Conservation (phyloP, 2,888 invertebrate species). For the Coelogynopora nodosa region DNA sequence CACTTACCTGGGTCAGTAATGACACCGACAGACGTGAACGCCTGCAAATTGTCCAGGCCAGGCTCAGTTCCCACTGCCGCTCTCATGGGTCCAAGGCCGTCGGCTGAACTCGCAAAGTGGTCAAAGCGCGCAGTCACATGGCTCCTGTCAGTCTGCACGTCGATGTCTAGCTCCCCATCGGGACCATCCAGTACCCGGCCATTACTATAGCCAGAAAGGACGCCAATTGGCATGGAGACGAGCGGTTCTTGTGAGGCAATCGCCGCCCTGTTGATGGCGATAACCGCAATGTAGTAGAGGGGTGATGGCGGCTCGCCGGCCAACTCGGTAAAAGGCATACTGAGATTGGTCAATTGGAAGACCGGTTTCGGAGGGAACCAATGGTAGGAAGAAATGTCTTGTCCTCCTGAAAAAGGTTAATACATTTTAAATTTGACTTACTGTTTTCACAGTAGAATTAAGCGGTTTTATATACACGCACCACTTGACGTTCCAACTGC, state of each 20-base stretch:
- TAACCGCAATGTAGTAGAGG: slow-evolving; percentile 51
- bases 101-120: neutral
- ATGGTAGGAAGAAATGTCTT: slow-evolving; percentile 49
- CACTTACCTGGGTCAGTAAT: neutral
- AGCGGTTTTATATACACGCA: no score
- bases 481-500: slow-evolving; percentile 51
- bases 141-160: neutral
- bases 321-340: slow-evolving; percentile 23
- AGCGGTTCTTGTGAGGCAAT: neutral
- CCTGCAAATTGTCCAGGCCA: neutral
- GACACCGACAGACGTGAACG: neutral
- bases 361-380: slow-evolving; percentile 43
- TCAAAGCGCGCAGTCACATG: neutral
- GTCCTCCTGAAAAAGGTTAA: neutral
- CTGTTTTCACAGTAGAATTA: no score
- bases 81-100: neutral
- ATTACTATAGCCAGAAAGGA: neutral
- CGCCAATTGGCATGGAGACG: neutral
- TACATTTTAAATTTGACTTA: no score
- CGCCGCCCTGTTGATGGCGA: slow-evolving; percentile 51
- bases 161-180: neutral
- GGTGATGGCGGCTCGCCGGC: slow-evolving; percentile 43
- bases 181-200: neutral
- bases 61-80: neutral
- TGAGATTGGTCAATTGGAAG: slow-evolving; percentile 48